Evolutionary conservation across 1,140 invertebrate species (phyloP).

Genomic region (Cecropterus lyciades): DNA sequence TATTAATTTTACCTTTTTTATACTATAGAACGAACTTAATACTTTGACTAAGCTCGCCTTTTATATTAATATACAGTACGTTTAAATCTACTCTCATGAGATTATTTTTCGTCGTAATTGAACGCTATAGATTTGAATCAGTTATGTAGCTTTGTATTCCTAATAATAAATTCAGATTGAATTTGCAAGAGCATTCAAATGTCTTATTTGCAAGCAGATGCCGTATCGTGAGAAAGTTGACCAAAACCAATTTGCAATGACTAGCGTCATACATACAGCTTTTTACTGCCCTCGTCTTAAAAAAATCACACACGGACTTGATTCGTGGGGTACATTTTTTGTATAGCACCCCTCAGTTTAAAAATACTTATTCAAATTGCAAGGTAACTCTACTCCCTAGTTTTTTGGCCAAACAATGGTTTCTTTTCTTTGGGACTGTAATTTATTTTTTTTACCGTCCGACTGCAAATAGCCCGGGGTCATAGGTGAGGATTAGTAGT

Average conservation of each 20-base stretch:
- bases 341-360: conserved; percentile 61
- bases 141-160: not conserved
- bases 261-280: conserved; percentile 53
- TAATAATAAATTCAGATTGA: conserved; percentile 12
- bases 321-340: conserved; percentile 60
- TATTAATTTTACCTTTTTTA: no score
- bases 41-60: no score
- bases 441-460: conserved; percentile 79
- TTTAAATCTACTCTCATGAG: no score
- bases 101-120: no score
- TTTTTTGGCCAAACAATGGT: conserved; percentile 75
- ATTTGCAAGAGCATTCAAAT: conserved; percentile 13
- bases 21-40: no score
- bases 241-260: conserved; percentile 64
- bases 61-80: no score
- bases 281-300: conserved; percentile 65
- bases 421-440: conserved; percentile 65
- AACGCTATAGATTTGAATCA: no score
- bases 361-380: conserved; percentile 74
- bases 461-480: conserved; percentile 70
- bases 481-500: conserved; percentile 72
- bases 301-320: conserved; percentile 64
- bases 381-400: conserved; percentile 65
- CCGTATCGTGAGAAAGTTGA: conserved; percentile 68
- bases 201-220: conserved; percentile 24